These are phyloP conservation scores for Chrysopilus asiliformis DNA, from an alignment of 2,888 invertebrate genomes.

Conservation along the genomic window DNA sequence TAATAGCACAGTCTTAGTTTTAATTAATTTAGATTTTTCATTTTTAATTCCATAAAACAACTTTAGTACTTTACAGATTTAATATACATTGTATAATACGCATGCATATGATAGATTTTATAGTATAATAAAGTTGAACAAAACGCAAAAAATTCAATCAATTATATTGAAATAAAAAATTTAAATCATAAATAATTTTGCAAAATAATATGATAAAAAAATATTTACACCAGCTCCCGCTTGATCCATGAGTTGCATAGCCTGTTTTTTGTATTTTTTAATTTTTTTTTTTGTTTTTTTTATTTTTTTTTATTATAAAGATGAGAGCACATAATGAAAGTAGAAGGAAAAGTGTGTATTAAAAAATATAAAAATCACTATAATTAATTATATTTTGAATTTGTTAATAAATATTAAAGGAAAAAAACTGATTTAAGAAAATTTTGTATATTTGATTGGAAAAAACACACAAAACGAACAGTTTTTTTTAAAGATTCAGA, in stretches of 20 bases:
- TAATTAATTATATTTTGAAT: slow-evolving; percentile 2
- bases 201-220: slow-evolving; percentile 18
- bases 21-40: too few relatives aligned
- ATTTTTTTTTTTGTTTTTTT: slow-evolving; percentile 14
- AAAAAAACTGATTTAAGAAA: not conserved
- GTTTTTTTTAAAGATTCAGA: too few relatives aligned
- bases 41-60: too few relatives aligned
- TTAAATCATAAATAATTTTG: not conserved
- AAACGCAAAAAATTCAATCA: too few relatives aligned
- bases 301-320: slow-evolving; percentile 15
- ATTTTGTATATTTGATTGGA: not conserved
- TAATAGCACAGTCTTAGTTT: too few relatives aligned
- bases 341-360: slow-evolving; percentile 21
- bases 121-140: too few relatives aligned
- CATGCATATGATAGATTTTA: too few relatives aligned
- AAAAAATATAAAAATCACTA: slow-evolving; percentile 12
- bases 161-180: not conserved
- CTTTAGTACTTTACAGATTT: too few relatives aligned
- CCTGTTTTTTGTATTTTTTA: slow-evolving; percentile 45
- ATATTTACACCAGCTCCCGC: slow-evolving; percentile 83
- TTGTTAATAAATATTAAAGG: slow-evolving; percentile 3
- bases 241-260: slow-evolving; percentile 86
- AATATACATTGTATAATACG: too few relatives aligned
- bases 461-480: not conserved
- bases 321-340: slow-evolving; percentile 19